Conservation (phyloP, 2,113 vertebrate species). For the Cyanistes caeruleus region DNA sequence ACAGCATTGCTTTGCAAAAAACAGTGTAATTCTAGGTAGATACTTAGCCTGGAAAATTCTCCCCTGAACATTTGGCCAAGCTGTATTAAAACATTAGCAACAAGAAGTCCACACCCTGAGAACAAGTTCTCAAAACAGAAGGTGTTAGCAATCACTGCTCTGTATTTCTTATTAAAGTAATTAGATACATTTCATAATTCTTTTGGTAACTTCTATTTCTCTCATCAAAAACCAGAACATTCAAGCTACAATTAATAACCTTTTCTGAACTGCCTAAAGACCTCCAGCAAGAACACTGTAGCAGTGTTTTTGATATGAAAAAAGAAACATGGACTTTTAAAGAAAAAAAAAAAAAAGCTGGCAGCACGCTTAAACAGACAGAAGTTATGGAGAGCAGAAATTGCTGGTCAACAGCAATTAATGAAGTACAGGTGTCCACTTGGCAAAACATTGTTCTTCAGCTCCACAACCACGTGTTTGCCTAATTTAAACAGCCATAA, state of each 20-base stretch:
- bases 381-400: neutral
- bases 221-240: neutral
- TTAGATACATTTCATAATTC: neutral
- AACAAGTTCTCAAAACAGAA: neutral
- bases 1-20: neutral
- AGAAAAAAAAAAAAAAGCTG: neutral
- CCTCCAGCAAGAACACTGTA: neutral
- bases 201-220: neutral
- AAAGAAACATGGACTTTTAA: rapidly evolving
- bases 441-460: neutral
- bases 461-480: neutral
- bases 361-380: neutral
- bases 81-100: neutral
- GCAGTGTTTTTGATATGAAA: neutral
- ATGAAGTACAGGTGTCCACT: neutral
- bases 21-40: neutral
- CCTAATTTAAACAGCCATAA: neutral
- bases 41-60: neutral
- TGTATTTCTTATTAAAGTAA: neutral
- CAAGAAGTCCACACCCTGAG: neutral
- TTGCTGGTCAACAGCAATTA: neutral
- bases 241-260: neutral
- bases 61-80: neutral
- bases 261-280: neutral
- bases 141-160: neutral